phyloP scores from a whole-genome alignment of 2,888 invertebrate species.

The Strigamia transsilvanica region DNA sequence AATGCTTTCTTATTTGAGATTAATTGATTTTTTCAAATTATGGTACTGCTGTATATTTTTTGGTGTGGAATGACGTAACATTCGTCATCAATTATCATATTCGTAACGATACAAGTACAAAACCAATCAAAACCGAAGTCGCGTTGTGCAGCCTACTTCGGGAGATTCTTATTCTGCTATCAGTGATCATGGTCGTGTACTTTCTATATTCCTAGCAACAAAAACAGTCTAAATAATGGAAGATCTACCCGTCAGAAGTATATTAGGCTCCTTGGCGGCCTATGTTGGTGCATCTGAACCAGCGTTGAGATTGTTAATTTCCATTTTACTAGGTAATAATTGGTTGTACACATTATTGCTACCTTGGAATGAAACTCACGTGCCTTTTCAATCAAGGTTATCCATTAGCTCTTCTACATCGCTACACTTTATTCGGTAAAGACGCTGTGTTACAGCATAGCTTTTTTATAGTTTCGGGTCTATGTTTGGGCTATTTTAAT shows the following conservation, averaged over 20 bases:
- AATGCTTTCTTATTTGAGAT: too few species aligned
- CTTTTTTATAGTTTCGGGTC: constrained; percentile 77
- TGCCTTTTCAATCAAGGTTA: constrained; percentile 71
- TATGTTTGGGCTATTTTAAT: constrained; percentile 82
- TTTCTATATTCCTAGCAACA: background rate
- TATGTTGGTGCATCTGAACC: constrained; percentile 72
- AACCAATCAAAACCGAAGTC: too few species aligned
- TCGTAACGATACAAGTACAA: too few species aligned
- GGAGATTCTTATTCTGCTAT: background rate
- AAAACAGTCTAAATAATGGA: background rate
- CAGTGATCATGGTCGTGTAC: background rate
- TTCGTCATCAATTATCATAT: too few species aligned
- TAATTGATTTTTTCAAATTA: too few species aligned
- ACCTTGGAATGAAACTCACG: background rate
- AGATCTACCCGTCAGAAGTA: background rate
- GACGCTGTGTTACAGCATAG: constrained; percentile 72
- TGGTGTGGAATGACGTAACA: too few species aligned
- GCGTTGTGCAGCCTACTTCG: too few species aligned
- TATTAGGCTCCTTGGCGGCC: constrained; percentile 64
- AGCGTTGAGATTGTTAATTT: constrained; percentile 72
- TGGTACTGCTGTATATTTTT: too few species aligned
- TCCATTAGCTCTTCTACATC: constrained; percentile 75
- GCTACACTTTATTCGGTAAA: constrained; percentile 70
- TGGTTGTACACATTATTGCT: background rate
- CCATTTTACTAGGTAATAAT: constrained; percentile 70